Percentiles rank a stretch among this genome's conserved stretches.
Conservation (phyloP, 92 coral and sea anemone species). For the Epizoanthus stellaris region DNA sequence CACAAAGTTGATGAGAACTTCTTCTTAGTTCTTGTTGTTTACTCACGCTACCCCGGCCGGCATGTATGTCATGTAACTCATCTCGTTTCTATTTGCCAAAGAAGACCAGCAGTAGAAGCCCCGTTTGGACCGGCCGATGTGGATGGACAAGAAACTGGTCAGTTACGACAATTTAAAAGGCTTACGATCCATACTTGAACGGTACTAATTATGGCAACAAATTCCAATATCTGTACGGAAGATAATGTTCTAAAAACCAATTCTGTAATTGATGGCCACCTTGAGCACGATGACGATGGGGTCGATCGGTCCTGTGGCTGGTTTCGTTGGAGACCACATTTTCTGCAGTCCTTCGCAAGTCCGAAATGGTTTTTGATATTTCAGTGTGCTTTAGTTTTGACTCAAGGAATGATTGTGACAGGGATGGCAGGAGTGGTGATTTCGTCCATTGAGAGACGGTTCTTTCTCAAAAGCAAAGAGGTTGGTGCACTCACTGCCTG, state of each 20-base stretch:
- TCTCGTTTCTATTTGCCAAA: slow-evolving; percentile 15
- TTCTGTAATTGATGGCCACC: not conserved
- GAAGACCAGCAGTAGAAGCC: not conserved
- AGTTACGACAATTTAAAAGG: not conserved
- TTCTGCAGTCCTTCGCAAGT: slow-evolving; percentile 76
- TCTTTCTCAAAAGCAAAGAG: slow-evolving; percentile 79
- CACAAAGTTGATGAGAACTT: not conserved
- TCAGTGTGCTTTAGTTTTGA: slow-evolving; percentile 87
- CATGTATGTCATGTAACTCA: too few relatives aligned
- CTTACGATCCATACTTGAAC: not conserved
- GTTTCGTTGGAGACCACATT: slow-evolving; percentile 56
- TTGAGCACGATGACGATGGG: not conserved
- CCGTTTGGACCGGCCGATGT: not conserved
- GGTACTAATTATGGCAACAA: not conserved
- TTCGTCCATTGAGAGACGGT: slow-evolving; percentile 92
- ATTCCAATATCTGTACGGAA: not conserved
- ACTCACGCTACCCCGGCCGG: not conserved
- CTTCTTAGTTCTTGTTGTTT: not conserved
- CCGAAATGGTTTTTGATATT: slow-evolving; percentile 91
- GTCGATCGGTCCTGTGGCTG: slow-evolving; percentile 68
- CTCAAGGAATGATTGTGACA: slow-evolving; percentile 94
- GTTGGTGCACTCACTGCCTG: slow-evolving; percentile 84
- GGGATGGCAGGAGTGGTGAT: slow-evolving; percentile 92
- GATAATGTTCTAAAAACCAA: not conserved
- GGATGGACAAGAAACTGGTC: not conserved